Percentiles rank a stretch among this genome's conserved stretches.
These are phyloP conservation scores for Hexactinellida sp. DNA, from an alignment of 37 sponge, comb jelly and placozoan species.

Conservation along the genomic window DNA sequence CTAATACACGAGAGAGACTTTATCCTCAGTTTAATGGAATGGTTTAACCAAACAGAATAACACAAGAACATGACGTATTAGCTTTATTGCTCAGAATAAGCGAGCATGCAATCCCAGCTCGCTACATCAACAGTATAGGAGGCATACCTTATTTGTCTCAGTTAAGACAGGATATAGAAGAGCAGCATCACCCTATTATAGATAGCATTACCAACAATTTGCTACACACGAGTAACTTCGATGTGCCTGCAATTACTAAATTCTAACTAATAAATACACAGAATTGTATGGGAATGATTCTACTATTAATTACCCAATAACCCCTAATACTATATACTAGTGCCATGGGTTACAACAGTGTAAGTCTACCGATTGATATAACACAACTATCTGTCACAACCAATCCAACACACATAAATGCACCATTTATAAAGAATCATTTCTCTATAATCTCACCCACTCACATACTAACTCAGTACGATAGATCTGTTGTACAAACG, in stretches of 20 bases:
- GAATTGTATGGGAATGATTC: neutral
- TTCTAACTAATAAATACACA: neutral
- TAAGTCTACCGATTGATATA: neutral
- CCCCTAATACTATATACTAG: no score
- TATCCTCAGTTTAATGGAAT: neutral
- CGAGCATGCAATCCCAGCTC: neutral
- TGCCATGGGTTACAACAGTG: no score
- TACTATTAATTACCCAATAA: no score
- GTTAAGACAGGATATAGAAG: neutral
- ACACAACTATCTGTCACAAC: neutral
- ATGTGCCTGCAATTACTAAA: neutral
- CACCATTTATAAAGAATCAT: neutral
- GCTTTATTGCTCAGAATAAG: neutral
- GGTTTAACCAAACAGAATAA: neutral
- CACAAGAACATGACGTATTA: neutral
- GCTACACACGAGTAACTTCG: neutral
- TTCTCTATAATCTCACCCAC: neutral
- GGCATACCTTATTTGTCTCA: neutral
- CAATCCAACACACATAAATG: neutral
- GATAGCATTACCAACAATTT: neutral
- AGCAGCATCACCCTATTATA: neutral
- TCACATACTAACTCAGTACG: neutral
- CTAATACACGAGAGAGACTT: conserved; percentile 4
- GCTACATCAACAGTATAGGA: neutral
- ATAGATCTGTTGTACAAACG: neutral